Base-by-base conservation (phyloP, 2,113 vertebrate species). In the Rhabdomys dilectus region DNA sequence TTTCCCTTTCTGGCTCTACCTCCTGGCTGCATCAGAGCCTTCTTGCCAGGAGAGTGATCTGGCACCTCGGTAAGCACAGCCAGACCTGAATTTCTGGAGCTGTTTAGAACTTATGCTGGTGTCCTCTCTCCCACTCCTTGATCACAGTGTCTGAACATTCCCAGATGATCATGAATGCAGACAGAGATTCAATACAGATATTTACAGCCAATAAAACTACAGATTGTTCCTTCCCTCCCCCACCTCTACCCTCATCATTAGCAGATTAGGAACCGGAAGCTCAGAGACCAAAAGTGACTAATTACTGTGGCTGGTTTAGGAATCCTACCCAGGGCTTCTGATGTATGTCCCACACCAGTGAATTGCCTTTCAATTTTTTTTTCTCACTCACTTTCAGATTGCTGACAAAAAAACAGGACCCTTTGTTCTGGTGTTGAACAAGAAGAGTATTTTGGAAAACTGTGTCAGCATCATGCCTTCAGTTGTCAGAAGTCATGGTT, bases 11-110 rank as follows among this genome's bases (percentile, higher is more conserved):
- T 97, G 97, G 94, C 95, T 95, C 92, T 13, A 4, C 91, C 91
- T 96, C 96, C 95, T 89, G 96, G 96, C 96, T 96, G 94, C 91
- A 91, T 91, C 95, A 94, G 73, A 96, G 60, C 82, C 77, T 89
- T 93, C 94, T 75, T 96, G 95, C 95, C 97, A 97, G 92, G 84
- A 97, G 91, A 86, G 87, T 91, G 94, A 91, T 91, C 60, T 87
- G 96, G 91, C 89, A 89, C 86, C 88, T 91, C 45, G 36, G 77
- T 15, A 87, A 72, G 56, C 51, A 58, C 11, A 94, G 62, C 51
- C 81, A 89, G 77, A 92, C 70, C 86, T 92, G 91, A 77, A 77
- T 77, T 75, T 91, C 86, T 34, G 81, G 51, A 62, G 31, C 81
- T 66, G 66, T 24, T 76, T 21, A 76, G 64, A 95, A 51, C n/a